A percentile compares a stretch with the other conserved stretches of the same genome.
These are phyloP conservation scores for Siniperca scherzeri DNA, from an alignment of 2,797 vertebrate species.

Conservation along the genomic window DNA sequence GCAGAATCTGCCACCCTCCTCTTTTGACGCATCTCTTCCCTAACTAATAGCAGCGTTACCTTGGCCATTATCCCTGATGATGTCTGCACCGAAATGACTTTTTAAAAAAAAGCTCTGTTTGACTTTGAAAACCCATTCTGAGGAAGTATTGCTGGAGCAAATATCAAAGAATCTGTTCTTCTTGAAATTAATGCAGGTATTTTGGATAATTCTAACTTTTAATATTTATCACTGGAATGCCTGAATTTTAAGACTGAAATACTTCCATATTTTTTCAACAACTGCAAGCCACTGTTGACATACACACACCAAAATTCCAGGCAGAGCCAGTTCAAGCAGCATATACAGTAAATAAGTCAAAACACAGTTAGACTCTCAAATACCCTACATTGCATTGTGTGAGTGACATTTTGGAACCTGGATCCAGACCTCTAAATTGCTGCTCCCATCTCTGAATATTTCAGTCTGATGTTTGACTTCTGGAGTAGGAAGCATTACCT, in stretches of 20 bases:
- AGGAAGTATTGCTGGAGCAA: conserved; percentile 40
- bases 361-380: not conserved
- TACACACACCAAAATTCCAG: not conserved
- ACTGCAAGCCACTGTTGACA: not conserved
- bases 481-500: not conserved
- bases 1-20: conserved; percentile 60
- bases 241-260: conserved; percentile 1
- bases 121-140: conserved; percentile 64
- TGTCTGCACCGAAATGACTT: conserved; percentile 53
- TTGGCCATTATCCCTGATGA: conserved; percentile 69
- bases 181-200: conserved; percentile 38
- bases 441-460: not conserved
- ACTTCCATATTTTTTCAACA: not conserved
- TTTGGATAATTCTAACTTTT: conserved; percentile 18
- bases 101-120: conserved; percentile 58
- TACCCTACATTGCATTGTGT: conserved; percentile 3
- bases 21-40: conserved; percentile 63
- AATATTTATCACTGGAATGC: conserved; percentile 9
- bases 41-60: conserved; percentile 64
- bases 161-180: conserved; percentile 44
- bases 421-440: not conserved
- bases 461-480: not conserved
- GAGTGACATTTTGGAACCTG: not conserved
- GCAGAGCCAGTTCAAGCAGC: conserved; percentile 1
- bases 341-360: not conserved